These are phyloP conservation scores for Tonatia bakeri DNA, from an alignment of 2,113 vertebrate genomes.

Conservation along the genomic window DNA sequence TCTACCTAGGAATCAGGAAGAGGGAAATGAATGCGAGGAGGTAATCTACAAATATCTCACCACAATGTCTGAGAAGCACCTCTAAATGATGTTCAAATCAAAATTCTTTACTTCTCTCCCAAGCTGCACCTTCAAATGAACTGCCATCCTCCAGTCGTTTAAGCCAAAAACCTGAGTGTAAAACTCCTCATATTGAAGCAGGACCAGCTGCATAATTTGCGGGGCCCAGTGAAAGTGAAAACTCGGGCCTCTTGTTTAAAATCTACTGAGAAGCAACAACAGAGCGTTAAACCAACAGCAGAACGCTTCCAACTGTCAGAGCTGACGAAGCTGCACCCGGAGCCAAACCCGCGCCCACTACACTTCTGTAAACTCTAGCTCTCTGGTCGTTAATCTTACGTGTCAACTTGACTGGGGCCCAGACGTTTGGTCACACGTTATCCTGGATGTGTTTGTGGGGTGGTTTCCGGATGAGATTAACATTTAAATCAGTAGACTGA, in stretches of 20 bases:
- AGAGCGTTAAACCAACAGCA: neutral
- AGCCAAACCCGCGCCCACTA: neutral
- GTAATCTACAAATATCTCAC: neutral
- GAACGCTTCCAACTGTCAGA: neutral
- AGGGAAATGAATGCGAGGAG: neutral
- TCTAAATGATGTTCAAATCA: neutral
- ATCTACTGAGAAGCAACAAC: neutral
- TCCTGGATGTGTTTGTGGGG: neutral
- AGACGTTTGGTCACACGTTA: neutral
- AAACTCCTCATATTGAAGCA: neutral
- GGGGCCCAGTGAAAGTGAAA: neutral
- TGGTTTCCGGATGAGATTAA: neutral
- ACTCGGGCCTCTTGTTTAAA: neutral
- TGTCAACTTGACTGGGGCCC: neutral
- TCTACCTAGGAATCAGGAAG: neutral
- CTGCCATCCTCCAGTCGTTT: neutral
- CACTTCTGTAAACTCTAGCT: neutral
- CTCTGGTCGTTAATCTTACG: neutral
- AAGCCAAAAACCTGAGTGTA: neutral
- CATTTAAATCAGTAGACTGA: neutral
- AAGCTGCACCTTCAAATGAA: neutral
- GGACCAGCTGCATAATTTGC: neutral
- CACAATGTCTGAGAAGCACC: neutral
- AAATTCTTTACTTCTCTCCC: neutral
- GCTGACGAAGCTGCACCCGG: neutral